These are phyloP conservation scores for Hormiphora californensis DNA, from an alignment of 37 sponge, comb jelly and placozoan genomes.

Conservation along the genomic window DNA sequence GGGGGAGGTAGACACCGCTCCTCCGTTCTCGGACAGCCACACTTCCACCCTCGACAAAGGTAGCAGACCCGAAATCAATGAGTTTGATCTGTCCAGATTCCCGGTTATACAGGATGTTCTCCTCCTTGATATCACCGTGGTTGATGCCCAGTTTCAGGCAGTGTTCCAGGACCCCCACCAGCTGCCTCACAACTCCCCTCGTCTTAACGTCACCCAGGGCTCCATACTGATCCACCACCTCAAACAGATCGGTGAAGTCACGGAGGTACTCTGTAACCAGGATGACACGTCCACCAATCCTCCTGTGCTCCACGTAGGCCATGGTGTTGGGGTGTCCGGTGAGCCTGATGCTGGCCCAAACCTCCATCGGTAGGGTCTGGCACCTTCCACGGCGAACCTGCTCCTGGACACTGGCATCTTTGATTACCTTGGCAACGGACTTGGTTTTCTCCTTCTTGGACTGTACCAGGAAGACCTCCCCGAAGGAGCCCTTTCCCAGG, in stretches of 20 bases:
- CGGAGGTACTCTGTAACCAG: constrained; percentile 8
- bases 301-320: neutral
- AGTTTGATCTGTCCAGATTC: constrained; percentile 23
- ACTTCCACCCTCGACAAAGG: neutral
- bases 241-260: constrained; percentile 21
- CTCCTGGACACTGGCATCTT: neutral
- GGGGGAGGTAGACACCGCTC: constrained; percentile 33
- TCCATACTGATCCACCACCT: constrained; percentile 13
- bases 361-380: constrained; percentile 9
- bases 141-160: constrained; percentile 41
- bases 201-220: neutral
- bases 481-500: constrained; percentile 17
- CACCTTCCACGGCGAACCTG: neutral
- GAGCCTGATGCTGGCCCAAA: constrained; percentile 14
- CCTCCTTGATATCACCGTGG: constrained; percentile 53
- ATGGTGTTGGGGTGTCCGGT: constrained; percentile 25
- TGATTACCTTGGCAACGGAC: constrained; percentile 12
- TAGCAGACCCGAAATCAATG: constrained; percentile 42
- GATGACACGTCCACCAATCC: neutral
- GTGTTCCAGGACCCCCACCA: constrained; percentile 25
- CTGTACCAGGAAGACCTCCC: constrained; percentile 30
- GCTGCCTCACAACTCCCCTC: constrained; percentile 4
- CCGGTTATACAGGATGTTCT: constrained; percentile 52
- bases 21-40: neutral
- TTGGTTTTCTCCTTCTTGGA: constrained; percentile 11